Percentiles rank a stretch among this genome's conserved stretches.
Conservation (phyloP, 1,140 invertebrate species). For the Oryzaephilus surinamensis region DNA sequence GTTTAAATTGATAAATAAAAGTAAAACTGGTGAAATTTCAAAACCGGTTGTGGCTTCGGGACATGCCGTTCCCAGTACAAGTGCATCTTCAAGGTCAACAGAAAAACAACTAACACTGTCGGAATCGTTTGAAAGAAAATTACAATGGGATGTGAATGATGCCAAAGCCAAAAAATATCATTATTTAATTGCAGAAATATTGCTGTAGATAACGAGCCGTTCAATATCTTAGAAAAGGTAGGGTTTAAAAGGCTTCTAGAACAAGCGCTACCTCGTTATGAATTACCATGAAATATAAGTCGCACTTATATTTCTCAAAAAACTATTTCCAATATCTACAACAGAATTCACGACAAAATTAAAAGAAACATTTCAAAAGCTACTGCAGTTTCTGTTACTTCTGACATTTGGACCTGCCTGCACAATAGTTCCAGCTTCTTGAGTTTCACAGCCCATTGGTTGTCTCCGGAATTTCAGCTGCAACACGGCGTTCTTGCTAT, state of each 20-base stretch:
- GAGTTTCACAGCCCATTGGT: constrained; percentile 10
- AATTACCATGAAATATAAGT: constrained; percentile 4
- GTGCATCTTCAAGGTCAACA: background rate
- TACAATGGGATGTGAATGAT: constrained; percentile 1
- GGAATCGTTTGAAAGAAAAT: constrained; percentile 1
- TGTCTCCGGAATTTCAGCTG: constrained; percentile 6
- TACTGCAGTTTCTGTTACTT: background rate
- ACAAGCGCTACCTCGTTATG: constrained; percentile 2
- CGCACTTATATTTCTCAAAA: constrained; percentile 4
- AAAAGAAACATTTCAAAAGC: constrained; percentile 1
- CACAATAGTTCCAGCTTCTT: constrained; percentile 2
- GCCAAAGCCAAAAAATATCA: constrained; percentile 1
- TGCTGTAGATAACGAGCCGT: constrained; percentile 6
- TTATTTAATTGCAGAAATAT: constrained; percentile 12
- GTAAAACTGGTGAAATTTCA: background rate
- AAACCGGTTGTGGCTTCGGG: too few relatives aligned
- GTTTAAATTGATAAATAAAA: background rate
- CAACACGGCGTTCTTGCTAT: constrained; percentile 4
- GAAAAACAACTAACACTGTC: constrained; percentile 1
- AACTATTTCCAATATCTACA: constrained; percentile 4
- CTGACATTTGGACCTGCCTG: constrained; percentile 4
- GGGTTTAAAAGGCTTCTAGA: constrained; percentile 2
- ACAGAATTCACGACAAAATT: background rate
- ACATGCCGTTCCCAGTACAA: background rate
- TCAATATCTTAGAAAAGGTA: constrained; percentile 1